A percentile compares a stretch with the other conserved stretches of the same genome.
These are phyloP conservation scores for Drosophila lutescens DNA, from an alignment of 2,888 invertebrate genomes.

Conservation along the genomic window DNA sequence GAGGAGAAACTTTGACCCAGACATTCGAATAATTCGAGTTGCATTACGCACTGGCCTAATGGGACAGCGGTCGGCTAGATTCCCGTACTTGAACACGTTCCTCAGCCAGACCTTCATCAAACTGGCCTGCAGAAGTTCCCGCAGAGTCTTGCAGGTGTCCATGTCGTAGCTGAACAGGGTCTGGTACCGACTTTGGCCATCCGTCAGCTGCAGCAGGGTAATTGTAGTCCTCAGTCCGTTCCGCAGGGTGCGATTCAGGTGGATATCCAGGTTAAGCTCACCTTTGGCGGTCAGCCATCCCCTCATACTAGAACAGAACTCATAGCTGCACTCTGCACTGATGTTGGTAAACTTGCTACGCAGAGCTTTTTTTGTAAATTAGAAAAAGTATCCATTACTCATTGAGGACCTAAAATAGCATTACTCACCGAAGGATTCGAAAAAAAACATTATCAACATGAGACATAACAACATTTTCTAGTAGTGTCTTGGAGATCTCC, in stretches of 20 bases:
- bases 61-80: conserved; percentile 50
- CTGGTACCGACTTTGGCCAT: conserved; percentile 36
- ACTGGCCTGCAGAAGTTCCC: conserved; percentile 14
- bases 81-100: conserved; percentile 56
- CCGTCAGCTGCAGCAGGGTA: conserved; percentile 31
- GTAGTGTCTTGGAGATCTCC: neutral
- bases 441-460: conserved; percentile 10
- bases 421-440: conserved; percentile 13
- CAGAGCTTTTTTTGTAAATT: neutral
- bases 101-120: conserved; percentile 53
- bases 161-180: conserved; percentile 60
- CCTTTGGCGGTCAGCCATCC: conserved; percentile 45
- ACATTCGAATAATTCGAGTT: neutral
- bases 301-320: conserved; percentile 23
- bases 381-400: neutral
- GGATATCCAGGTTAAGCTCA: conserved; percentile 35
- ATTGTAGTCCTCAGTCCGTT: conserved; percentile 45
- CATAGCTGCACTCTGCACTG: conserved; percentile 22
- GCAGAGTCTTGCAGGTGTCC: conserved; percentile 50
- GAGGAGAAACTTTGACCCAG: neutral
- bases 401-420: neutral
- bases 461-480: conserved; percentile 16
- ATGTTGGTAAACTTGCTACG: conserved; percentile 44
- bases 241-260: conserved; percentile 28
- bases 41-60: conserved; percentile 53